Evolutionary conservation across 2,113 vertebrate genomes (phyloP).

Genomic region (Zapornia atra): DNA sequence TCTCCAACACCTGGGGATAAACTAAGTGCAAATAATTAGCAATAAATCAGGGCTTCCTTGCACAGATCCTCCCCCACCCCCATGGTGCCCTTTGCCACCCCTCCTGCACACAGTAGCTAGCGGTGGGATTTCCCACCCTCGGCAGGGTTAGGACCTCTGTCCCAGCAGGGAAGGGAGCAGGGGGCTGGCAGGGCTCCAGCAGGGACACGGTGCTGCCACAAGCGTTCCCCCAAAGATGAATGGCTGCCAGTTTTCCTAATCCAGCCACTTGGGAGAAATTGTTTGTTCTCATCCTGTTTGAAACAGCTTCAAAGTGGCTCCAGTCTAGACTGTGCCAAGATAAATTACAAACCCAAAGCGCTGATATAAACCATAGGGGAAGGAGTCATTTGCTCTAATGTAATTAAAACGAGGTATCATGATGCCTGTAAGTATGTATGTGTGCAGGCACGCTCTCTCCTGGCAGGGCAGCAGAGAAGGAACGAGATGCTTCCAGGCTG

Average conservation of each 20-base stretch:
- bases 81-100: background rate
- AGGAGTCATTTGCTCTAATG: conserved; percentile 85
- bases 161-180: background rate
- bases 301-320: conserved; percentile 83
- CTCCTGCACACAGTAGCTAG: background rate
- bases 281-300: conserved; percentile 78
- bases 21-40: background rate
- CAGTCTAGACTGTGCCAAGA: conserved; percentile 87
- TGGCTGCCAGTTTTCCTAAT: conserved; percentile 64
- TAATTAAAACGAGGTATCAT: conserved; percentile 84
- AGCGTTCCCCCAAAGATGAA: conserved; percentile 51
- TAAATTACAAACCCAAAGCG: conserved; percentile 80
- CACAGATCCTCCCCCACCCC: rapidly evolving
- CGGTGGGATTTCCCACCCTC: background rate
- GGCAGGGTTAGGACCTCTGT: background rate
- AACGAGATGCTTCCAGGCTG: background rate
- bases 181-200: conserved; percentile 8
- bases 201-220: conserved; percentile 18
- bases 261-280: conserved; percentile 71
- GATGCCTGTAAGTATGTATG: conserved; percentile 60
- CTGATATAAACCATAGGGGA: conserved; percentile 83
- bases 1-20: background rate
- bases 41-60: background rate
- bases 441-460: conserved; percentile 5
- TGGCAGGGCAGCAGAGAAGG: background rate